phyloP scores from a whole-genome alignment of 1,140 invertebrate species.

The Heterodera carotae region DNA sequence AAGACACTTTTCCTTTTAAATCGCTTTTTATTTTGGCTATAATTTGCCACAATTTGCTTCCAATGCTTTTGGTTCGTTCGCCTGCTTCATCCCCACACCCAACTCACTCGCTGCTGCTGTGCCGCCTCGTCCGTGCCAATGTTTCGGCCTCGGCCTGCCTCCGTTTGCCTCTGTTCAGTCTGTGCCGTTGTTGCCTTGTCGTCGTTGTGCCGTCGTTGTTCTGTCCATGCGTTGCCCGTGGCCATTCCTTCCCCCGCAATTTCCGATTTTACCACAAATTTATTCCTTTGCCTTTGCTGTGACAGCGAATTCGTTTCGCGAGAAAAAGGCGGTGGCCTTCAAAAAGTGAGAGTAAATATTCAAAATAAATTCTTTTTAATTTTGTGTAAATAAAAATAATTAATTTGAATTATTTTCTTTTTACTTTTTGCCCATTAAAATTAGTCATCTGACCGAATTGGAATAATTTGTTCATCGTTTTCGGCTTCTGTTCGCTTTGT shows the following conservation, averaged over 20 bases:
- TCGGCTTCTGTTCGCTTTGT: constrained; percentile 29
- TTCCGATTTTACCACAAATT: background rate
- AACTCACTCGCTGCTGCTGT: background rate
- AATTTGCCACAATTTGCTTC: background rate
- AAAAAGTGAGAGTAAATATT: too few species aligned
- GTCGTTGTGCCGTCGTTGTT: background rate
- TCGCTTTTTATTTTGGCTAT: background rate
- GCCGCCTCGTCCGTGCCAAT: background rate
- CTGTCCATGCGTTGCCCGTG: background rate
- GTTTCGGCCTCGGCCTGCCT: background rate
- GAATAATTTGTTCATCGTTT: background rate
- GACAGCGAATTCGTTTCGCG: background rate
- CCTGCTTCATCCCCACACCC: too few species aligned
- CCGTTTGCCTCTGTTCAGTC: background rate
- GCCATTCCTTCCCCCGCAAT: background rate
- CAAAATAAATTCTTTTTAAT: too few species aligned
- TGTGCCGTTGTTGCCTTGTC: background rate
- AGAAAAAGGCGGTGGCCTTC: background rate
- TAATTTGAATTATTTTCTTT: too few species aligned
- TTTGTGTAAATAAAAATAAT: too few species aligned
- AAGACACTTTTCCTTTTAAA: too few species aligned
- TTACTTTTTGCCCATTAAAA: background rate
- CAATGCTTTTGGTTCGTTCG: too few species aligned
- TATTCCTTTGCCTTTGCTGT: background rate
- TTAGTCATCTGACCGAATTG: too few species aligned